Percentiles rank a stretch among this genome's conserved stretches.
phyloP scores from a whole-genome alignment of 2,113 vertebrate genomes.

The Antechinus flavipes region DNA sequence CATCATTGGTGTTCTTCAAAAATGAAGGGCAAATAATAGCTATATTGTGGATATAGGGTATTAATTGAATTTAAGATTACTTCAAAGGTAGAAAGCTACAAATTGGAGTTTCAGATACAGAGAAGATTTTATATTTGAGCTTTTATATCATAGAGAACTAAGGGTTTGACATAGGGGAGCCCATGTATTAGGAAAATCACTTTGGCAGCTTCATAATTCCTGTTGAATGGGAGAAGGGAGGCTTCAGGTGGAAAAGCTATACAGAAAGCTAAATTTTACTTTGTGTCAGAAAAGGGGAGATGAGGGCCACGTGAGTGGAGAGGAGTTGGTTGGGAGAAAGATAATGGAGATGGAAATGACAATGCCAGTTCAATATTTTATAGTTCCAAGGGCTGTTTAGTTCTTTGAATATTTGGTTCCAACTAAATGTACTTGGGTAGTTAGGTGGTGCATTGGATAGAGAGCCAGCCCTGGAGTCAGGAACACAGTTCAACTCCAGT shows the following conservation, averaged over 20 bases:
- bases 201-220: neutral
- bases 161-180: neutral
- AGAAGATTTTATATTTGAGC: neutral
- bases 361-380: neutral
- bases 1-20: neutral
- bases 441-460: neutral
- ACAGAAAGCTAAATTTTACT: neutral
- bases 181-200: neutral
- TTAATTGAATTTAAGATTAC: neutral
- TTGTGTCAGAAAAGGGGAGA: neutral
- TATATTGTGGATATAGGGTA: neutral
- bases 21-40: neutral
- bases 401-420: neutral
- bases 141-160: neutral
- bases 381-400: neutral
- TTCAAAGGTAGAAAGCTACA: neutral
- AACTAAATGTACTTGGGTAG: neutral
- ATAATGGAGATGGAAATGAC: neutral
- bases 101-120: neutral
- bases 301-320: neutral
- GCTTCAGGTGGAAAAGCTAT: neutral
- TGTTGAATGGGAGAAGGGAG: neutral
- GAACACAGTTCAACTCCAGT: neutral
- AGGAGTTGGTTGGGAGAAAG: neutral
- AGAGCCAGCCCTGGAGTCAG: neutral